These are phyloP conservation scores for Steatornis caripensis DNA, from an alignment of 2,113 vertebrate species.

Conservation along the genomic window DNA sequence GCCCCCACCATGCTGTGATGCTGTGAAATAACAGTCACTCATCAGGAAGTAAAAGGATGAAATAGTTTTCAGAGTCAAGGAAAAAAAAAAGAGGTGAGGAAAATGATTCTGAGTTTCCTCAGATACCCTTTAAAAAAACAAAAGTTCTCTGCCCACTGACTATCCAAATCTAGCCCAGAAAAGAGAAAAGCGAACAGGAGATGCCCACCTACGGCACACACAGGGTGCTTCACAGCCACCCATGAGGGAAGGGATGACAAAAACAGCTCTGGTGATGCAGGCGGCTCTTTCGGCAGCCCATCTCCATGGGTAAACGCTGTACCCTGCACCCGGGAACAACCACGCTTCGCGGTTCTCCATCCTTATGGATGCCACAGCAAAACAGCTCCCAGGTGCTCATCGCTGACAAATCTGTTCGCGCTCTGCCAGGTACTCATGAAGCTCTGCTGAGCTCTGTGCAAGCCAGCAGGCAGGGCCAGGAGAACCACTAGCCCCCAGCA, in stretches of 20 bases:
- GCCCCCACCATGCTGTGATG: too few relatives aligned
- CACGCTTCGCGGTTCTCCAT: neutral
- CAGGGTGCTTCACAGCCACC: neutral
- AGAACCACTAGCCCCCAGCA: neutral
- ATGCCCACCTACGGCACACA: neutral
- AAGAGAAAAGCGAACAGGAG: neutral
- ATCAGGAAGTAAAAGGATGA: neutral
- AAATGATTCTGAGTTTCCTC: neutral
- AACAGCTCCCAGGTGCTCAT: neutral
- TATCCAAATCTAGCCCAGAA: neutral
- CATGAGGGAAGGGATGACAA: neutral
- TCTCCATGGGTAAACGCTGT: neutral
- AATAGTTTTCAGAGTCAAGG: neutral
- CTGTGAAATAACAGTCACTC: neutral
- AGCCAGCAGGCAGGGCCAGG: neutral
- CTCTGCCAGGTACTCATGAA: neutral
- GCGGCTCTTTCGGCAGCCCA: neutral
- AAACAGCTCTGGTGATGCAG: neutral
- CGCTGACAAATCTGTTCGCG: neutral
- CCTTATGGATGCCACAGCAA: neutral
- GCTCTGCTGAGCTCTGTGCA: neutral
- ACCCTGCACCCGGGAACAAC: neutral
- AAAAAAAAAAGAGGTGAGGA: neutral
- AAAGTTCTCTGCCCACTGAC: neutral
- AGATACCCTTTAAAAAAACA: neutral